phyloP scores from a whole-genome alignment of 2,888 invertebrate species.

The Caenorhabditis sp. region DNA sequence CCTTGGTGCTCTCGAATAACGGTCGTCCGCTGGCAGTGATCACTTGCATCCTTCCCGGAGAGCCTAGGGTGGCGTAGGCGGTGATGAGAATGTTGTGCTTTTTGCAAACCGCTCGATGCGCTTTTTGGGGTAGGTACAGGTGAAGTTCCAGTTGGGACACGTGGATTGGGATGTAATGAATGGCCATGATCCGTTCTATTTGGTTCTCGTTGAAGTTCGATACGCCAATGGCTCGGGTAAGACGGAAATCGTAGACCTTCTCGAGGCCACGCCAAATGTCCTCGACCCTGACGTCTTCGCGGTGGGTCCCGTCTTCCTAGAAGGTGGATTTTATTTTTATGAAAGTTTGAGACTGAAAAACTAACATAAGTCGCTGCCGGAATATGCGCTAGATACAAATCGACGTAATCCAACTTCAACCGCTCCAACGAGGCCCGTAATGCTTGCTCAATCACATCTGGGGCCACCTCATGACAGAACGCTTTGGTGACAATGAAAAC shows the following conservation, averaged over 20 bases:
- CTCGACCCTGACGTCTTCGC: constrained; percentile 58
- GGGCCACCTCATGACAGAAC: constrained; percentile 42
- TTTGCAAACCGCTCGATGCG: constrained; percentile 86
- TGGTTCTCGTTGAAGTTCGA: constrained; percentile 91
- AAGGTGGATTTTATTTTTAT: not conserved
- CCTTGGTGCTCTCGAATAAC: constrained; percentile 42
- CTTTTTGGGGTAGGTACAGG: constrained; percentile 89
- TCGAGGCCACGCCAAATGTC: constrained; percentile 76
- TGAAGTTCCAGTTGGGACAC: constrained; percentile 88
- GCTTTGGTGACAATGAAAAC: constrained; percentile 51
- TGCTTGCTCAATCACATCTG: constrained; percentile 30
- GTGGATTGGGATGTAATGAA: constrained; percentile 62
- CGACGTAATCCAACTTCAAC: constrained; percentile 88
- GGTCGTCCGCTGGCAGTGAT: constrained; percentile 26
- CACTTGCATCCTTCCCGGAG: constrained; percentile 74
- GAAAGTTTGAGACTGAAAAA: too few relatives aligned
- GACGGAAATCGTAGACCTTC: constrained; percentile 87
- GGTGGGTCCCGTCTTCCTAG: constrained; percentile 35
- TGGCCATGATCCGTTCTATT: constrained; percentile 86
- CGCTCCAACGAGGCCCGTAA: constrained; percentile 39
- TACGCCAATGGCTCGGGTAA: constrained; percentile 89
- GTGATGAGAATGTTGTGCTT: constrained; percentile 86
- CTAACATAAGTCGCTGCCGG: constrained; percentile 40
- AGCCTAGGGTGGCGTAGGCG: constrained; percentile 83
- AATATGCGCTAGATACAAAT: constrained; percentile 89